phyloP scores from a whole-genome alignment of 2,888 invertebrate species.

The Caenorhabditis panamensis region DNA sequence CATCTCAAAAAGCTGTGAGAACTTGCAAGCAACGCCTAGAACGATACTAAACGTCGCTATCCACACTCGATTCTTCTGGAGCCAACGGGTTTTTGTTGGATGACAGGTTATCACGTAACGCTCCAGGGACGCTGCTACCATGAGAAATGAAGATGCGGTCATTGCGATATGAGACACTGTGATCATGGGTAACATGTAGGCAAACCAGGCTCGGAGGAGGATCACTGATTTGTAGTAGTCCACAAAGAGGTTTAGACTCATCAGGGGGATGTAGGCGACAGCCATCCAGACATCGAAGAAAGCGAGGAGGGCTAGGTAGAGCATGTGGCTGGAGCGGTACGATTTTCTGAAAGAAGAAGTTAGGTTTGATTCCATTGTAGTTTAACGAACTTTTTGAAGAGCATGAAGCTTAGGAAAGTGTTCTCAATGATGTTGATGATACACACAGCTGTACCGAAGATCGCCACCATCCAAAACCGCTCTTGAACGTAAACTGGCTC shows the following conservation, averaged over 20 bases:
- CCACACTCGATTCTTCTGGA: conserved; percentile 67
- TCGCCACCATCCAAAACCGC: conserved; percentile 75
- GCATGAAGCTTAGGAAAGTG: conserved; percentile 69
- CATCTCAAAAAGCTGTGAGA: conserved; percentile 74
- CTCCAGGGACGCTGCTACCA: conserved; percentile 78
- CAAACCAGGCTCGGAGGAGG: conserved; percentile 76
- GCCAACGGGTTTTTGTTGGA: conserved; percentile 57
- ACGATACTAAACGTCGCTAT: conserved; percentile 72
- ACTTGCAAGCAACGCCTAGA: conserved; percentile 74
- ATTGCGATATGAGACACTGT: conserved; percentile 80
- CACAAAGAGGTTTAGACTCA: conserved; percentile 72
- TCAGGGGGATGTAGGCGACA: conserved; percentile 75
- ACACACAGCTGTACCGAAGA: conserved; percentile 75
- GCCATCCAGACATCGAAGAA: conserved; percentile 77
- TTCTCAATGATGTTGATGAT: conserved; percentile 74
- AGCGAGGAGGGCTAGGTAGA: conserved; percentile 76
- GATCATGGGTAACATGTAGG: conserved; percentile 79
- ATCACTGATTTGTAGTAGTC: conserved; percentile 67
- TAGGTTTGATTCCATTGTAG: not conserved
- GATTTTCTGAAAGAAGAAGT: conserved; percentile 67
- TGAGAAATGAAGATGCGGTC: conserved; percentile 79
- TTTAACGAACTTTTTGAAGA: conserved; percentile 65
- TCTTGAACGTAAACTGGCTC: conserved; percentile 57
- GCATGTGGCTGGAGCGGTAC: conserved; percentile 74
- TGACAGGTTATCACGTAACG: conserved; percentile 72